phyloP scores from a whole-genome alignment of 1,140 invertebrate genomes.

The Macrocentrus cingulum region DNA sequence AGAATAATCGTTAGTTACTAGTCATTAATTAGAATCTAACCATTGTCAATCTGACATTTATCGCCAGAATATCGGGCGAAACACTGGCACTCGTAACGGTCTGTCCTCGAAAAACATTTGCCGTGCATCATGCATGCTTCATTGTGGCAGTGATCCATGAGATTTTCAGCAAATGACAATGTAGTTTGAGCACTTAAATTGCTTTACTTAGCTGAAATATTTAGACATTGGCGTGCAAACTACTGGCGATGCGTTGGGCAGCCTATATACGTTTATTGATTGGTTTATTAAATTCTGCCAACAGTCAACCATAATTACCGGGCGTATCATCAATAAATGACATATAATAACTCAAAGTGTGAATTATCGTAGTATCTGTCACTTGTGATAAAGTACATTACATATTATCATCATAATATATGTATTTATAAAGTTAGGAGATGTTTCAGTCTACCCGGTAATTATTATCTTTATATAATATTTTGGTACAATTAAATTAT shows the following conservation, averaged over 20 bases:
- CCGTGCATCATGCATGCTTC: constrained; percentile 82
- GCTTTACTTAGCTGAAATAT: constrained; percentile 51
- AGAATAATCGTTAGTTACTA: not conserved
- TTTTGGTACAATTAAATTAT: no score
- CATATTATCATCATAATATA: no score
- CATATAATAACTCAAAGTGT: no score
- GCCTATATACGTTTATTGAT: constrained; percentile 6
- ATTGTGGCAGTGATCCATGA: constrained; percentile 71
- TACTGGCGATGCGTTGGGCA: constrained; percentile 14
- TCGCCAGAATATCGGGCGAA: constrained; percentile 76
- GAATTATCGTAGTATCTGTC: no score
- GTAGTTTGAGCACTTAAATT: constrained; percentile 33
- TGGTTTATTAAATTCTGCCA: constrained; percentile 4
- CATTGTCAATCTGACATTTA: constrained; percentile 79
- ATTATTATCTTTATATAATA: no score
- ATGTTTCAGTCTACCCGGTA: no score
- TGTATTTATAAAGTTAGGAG: no score
- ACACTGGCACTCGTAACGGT: constrained; percentile 79
- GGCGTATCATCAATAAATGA: not conserved
- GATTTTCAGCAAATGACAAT: constrained; percentile 38
- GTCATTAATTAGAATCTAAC: constrained; percentile 45
- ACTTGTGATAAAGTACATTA: no score
- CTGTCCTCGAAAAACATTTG: constrained; percentile 71
- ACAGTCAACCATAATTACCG: not conserved
- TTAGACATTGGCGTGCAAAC: constrained; percentile 41